A percentile compares a stretch with the other conserved stretches of the same genome.
These are phyloP conservation scores for Agrilus mali DNA, from an alignment of 2,888 invertebrate species.

Conservation along the genomic window DNA sequence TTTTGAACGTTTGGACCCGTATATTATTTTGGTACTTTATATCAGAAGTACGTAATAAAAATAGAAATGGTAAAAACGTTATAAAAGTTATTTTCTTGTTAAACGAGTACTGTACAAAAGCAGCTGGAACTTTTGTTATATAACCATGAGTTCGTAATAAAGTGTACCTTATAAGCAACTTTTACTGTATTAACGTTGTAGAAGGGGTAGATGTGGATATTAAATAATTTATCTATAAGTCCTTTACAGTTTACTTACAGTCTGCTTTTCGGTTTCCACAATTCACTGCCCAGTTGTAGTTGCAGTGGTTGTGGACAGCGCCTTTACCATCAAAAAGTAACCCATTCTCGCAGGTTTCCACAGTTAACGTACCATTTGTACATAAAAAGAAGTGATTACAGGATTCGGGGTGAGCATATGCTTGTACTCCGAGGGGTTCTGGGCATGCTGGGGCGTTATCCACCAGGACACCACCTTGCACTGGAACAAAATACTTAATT, in stretches of 20 bases:
- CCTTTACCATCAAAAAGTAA: slow-evolving; percentile 85
- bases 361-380: slow-evolving; percentile 78
- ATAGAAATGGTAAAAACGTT: no score
- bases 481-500: slow-evolving; percentile 32
- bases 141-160: no score
- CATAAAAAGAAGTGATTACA: slow-evolving; percentile 87
- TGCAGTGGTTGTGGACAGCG: slow-evolving; percentile 81
- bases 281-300: slow-evolving; percentile 86
- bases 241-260: slow-evolving; percentile 45
- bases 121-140: no score
- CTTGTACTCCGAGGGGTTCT: slow-evolving; percentile 66
- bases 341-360: slow-evolving; percentile 86
- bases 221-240: not conserved
- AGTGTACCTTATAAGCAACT: no score
- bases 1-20: no score
- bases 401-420: slow-evolving; percentile 76
- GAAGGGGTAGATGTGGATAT: no score
- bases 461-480: slow-evolving; percentile 44
- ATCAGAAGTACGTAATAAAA: no score
- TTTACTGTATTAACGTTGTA: no score
- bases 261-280: slow-evolving; percentile 73
- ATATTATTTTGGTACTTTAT: no score
- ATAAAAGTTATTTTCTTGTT: no score
- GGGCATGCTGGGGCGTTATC: slow-evolving; percentile 65
- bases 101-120: no score